These are phyloP conservation scores for Orchesella flavescens DNA, from an alignment of 2,888 invertebrate species.

Conservation along the genomic window DNA sequence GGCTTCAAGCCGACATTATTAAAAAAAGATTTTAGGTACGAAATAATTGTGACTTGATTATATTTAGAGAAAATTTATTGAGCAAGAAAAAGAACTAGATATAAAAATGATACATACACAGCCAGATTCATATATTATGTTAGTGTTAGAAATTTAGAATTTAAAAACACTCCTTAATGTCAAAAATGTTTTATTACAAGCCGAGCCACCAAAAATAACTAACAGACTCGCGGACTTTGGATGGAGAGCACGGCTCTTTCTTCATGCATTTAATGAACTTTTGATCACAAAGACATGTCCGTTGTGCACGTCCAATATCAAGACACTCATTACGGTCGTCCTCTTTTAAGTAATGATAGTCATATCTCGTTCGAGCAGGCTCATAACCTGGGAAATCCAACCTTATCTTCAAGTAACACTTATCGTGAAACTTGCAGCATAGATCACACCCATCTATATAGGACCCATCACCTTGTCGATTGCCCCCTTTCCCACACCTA, in stretches of 20 bases:
- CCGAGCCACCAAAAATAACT: constrained; percentile 59
- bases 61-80: neutral
- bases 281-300: constrained; percentile 47
- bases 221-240: constrained; percentile 46
- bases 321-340: neutral
- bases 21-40: neutral
- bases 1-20: neutral
- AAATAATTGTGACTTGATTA: neutral
- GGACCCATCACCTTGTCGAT: constrained; percentile 52
- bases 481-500: constrained; percentile 61
- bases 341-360: constrained; percentile 2
- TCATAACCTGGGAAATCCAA: constrained; percentile 28
- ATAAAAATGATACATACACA: neutral
- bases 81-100: neutral
- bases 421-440: constrained; percentile 63
- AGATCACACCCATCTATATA: constrained; percentile 61
- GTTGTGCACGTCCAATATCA: constrained; percentile 19
- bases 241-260: constrained; percentile 52
- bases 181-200: no score
- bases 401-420: constrained; percentile 49
- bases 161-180: no score
- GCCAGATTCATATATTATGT: neutral
- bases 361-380: constrained; percentile 39
- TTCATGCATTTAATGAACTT: constrained; percentile 56
- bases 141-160: no score